phyloP scores from a whole-genome alignment of 2,113 vertebrate species.

The Amblyornis subalaris region DNA sequence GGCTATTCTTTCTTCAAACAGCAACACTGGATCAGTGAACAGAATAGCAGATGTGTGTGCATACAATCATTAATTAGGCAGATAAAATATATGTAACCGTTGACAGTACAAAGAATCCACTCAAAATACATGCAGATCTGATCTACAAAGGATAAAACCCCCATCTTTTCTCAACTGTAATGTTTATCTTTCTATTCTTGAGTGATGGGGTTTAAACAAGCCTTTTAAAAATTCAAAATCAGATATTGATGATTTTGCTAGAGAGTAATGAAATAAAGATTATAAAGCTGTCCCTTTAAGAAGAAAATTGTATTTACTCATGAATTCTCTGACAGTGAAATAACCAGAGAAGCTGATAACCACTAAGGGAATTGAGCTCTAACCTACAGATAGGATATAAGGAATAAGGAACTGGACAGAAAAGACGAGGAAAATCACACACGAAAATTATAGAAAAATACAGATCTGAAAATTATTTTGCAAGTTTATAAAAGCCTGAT shows the following conservation, averaged over 20 bases:
- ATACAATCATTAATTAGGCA: neutral
- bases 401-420: neutral
- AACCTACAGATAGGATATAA: neutral
- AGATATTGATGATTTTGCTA: neutral
- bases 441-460: neutral
- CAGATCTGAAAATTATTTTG: neutral
- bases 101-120: neutral
- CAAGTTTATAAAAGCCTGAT: neutral
- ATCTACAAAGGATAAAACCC: fast-evolving
- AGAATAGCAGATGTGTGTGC: neutral
- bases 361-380: neutral
- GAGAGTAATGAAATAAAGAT: neutral
- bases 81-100: neutral
- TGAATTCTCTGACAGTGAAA: neutral
- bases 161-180: neutral
- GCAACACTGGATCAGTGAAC: neutral
- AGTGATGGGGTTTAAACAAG: neutral
- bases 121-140: neutral
- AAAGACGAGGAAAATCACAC: neutral
- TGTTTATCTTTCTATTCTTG: neutral
- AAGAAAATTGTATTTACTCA: neutral
- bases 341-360: neutral
- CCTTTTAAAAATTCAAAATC: neutral
- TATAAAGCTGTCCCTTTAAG: neutral
- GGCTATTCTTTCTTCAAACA: neutral